A percentile compares a stretch with the other conserved stretches of the same genome.
These are phyloP conservation scores for Drosophila anceps DNA, from an alignment of 2,888 invertebrate species.

Conservation along the genomic window DNA sequence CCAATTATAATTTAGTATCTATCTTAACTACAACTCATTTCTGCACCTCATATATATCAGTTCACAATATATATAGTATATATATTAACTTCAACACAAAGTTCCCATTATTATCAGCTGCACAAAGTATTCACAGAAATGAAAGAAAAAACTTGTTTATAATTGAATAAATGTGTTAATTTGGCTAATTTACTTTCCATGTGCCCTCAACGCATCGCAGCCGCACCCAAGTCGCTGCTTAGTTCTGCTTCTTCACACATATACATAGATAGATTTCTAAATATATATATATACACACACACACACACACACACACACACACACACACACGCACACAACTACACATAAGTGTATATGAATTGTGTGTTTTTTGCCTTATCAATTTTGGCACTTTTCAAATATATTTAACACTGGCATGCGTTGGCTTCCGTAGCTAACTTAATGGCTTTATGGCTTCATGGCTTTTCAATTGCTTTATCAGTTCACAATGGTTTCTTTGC, in stretches of 20 bases:
- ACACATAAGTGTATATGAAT: background rate
- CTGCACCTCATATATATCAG: background rate
- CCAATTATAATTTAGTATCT: too few relatives aligned
- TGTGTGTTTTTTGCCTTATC: conserved; percentile 9
- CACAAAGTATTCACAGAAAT: background rate
- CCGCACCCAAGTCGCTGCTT: background rate
- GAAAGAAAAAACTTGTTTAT: background rate
- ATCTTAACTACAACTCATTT: background rate
- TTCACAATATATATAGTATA: background rate
- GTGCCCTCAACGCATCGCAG: background rate
- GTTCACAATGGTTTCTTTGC: conserved; percentile 7
- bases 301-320: background rate
- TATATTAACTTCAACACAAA: background rate
- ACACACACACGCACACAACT: background rate
- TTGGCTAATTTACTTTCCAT: background rate
- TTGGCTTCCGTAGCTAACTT: conserved; percentile 4
- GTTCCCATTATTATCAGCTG: background rate
- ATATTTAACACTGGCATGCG: background rate
- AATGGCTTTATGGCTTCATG: conserved; percentile 7
- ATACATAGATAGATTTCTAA: too few relatives aligned
- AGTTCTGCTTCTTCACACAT: background rate
- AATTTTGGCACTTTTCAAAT: conserved; percentile 1
- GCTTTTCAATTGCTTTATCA: conserved; percentile 39
- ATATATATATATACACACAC: too few relatives aligned
- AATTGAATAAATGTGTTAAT: conserved; percentile 21